phyloP scores from a whole-genome alignment of 1,140 invertebrate genomes.

The Aphelenchoides avenae region DNA sequence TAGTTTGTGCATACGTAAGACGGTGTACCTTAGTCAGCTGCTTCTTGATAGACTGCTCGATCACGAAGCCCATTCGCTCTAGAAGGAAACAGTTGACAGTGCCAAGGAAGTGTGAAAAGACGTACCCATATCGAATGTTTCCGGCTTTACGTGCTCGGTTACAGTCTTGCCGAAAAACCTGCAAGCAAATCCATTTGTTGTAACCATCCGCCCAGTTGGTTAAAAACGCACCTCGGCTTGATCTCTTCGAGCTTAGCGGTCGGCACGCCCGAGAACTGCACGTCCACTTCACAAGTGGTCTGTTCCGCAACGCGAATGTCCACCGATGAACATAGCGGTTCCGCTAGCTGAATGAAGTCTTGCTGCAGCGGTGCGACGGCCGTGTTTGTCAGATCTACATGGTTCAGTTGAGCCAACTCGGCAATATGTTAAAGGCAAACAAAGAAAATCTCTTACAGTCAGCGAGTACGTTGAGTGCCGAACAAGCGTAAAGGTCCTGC shows the following conservation, averaged over 20 bases:
- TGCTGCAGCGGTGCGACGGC: constrained; percentile 76
- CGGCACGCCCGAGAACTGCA: constrained; percentile 75
- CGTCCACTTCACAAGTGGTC: constrained; percentile 65
- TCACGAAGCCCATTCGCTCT: constrained; percentile 70
- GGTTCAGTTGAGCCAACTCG: constrained; percentile 63
- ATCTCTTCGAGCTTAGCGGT: constrained; percentile 68
- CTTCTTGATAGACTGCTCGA: constrained; percentile 71
- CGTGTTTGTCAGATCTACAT: constrained; percentile 74
- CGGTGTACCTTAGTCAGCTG: constrained; percentile 50
- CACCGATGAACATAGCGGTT: constrained; percentile 75
- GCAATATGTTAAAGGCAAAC: constrained; percentile 22
- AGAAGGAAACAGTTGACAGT: no score
- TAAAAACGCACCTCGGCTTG: constrained; percentile 63
- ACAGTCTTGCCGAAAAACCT: constrained; percentile 44
- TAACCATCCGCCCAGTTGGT: neutral
- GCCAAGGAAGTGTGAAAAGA: no score
- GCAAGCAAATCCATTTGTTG: no score
- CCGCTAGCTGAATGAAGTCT: constrained; percentile 76
- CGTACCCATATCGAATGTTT: constrained; percentile 74
- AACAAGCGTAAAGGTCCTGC: constrained; percentile 43
- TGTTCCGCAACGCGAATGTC: constrained; percentile 52
- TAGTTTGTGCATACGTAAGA: neutral
- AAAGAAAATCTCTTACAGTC: no score
- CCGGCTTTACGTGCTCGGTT: constrained; percentile 32
- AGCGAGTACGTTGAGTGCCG: constrained; percentile 19